Evolutionary conservation across 2,888 invertebrate species (phyloP).

Genomic region (Rhagium mordax): DNA sequence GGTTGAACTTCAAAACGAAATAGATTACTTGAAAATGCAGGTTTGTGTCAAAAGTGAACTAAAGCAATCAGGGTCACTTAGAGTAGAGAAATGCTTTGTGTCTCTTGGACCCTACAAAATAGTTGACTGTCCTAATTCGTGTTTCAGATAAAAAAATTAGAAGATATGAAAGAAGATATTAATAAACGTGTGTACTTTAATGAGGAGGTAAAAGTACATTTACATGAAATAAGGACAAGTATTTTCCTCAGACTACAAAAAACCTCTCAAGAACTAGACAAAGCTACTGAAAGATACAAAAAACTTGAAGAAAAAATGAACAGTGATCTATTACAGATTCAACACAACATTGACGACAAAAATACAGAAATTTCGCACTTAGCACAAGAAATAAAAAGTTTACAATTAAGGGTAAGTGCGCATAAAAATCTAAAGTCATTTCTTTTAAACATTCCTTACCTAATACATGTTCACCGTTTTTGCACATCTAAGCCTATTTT

Average conservation of each 20-base stretch:
- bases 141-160: conserved; percentile 23
- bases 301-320: conserved; percentile 15
- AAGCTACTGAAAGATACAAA: conserved; percentile 3
- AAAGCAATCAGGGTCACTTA: too few species aligned
- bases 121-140: too few species aligned
- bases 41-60: conserved; percentile 22
- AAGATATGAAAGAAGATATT: conserved; percentile 13
- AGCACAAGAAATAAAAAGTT: neutral
- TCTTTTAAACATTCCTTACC: too few species aligned
- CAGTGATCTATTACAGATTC: conserved; percentile 8
- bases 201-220: conserved; percentile 29
- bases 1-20: conserved; percentile 47
- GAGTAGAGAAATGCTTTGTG: too few species aligned
- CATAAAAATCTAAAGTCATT: too few species aligned
- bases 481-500: too few species aligned
- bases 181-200: conserved; percentile 14
- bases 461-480: too few species aligned
- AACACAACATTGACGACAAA: conserved; percentile 21
- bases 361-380: neutral
- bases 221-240: conserved; percentile 28
- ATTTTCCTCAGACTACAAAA: conserved; percentile 23
- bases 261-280: conserved; percentile 18
- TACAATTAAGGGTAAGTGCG: conserved; percentile 20
- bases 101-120: too few species aligned
- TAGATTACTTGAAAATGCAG: conserved; percentile 49